Evolutionary conservation across 2,113 vertebrate species (phyloP).

Genomic region (Microcebus tavaratra): DNA sequence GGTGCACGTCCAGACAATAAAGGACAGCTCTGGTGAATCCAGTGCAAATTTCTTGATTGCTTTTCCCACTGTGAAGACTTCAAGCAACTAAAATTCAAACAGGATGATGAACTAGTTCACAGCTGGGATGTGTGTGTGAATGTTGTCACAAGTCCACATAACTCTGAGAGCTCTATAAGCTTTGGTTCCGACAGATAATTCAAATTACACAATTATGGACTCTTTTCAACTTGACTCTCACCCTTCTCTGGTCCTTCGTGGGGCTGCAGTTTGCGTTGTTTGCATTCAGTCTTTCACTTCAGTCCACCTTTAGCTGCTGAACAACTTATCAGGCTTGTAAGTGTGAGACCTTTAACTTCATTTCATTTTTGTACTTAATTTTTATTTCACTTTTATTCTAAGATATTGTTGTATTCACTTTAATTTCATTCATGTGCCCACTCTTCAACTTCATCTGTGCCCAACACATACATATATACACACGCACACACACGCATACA

Average conservation of each 20-base stretch:
- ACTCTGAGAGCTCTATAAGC: background rate
- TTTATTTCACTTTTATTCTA: conserved; percentile 39
- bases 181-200: background rate
- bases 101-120: background rate
- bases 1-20: background rate
- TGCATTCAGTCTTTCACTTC: background rate
- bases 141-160: background rate
- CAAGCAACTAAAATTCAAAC: background rate
- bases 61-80: background rate
- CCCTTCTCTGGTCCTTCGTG: background rate
- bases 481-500: background rate
- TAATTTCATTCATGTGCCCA: background rate
- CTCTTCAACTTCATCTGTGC: background rate
- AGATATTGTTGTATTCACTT: background rate
- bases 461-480: background rate
- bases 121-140: background rate
- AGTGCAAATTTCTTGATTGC: background rate
- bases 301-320: background rate
- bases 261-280: rapidly evolving
- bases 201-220: background rate
- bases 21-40: background rate
- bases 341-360: background rate
- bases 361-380: background rate
- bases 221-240: background rate
- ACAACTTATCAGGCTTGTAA: background rate